Percentiles rank a stretch among this genome's conserved stretches.
Evolutionary conservation across 2,888 invertebrate species (phyloP).

Genomic region (Volucella inflata): DNA sequence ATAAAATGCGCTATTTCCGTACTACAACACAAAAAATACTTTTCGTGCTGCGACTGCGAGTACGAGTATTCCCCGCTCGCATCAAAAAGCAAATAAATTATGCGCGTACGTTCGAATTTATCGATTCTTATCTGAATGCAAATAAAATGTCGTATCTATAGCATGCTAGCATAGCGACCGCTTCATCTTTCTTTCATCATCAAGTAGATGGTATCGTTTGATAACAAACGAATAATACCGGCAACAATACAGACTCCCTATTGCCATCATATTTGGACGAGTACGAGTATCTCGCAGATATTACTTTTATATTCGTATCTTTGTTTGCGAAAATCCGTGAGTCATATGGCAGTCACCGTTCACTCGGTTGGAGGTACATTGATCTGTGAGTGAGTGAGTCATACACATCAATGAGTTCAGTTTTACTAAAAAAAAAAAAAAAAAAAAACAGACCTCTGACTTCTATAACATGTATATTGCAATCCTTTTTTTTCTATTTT

Average conservation of each 20-base stretch:
- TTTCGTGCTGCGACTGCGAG: not conserved
- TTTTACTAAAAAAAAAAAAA: constrained; percentile 10
- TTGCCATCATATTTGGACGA: not conserved
- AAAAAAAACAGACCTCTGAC: not conserved
- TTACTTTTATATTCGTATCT: not conserved
- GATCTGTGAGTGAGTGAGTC: constrained; percentile 46
- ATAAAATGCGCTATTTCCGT: constrained; percentile 16
- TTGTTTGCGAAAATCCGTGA: constrained; percentile 29
- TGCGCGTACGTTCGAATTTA: constrained; percentile 27
- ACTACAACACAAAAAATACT: not conserved
- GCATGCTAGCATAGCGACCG: not conserved
- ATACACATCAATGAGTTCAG: constrained; percentile 42
- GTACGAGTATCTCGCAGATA: too few species aligned
- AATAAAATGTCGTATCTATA: constrained; percentile 38
- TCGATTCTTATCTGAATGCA: constrained; percentile 51
- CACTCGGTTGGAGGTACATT: not conserved
- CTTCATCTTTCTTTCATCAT: constrained; percentile 35
- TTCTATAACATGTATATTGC: not conserved
- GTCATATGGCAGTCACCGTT: constrained; percentile 5
- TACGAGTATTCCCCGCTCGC: too few species aligned
- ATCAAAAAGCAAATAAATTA: not conserved
- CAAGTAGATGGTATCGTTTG: constrained; percentile 43
- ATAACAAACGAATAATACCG: constrained; percentile 24
- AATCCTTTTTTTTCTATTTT: constrained; percentile 51
- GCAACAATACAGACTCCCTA: not conserved